Percentiles rank a stretch among this genome's conserved stretches.
Conservation (phyloP, 2,888 invertebrate species). For the Linnaemya vulpina region DNA sequence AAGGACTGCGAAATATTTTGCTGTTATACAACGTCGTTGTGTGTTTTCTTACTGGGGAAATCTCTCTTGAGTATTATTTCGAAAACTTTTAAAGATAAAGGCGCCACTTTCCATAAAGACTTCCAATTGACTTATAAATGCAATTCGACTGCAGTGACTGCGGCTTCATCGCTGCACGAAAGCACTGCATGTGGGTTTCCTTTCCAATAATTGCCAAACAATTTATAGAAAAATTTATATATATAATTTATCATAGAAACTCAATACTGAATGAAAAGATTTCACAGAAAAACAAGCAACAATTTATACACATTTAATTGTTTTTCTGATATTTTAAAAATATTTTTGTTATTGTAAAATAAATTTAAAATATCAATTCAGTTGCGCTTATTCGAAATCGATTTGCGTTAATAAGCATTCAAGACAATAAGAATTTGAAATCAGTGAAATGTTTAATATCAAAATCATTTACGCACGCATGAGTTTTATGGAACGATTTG, state of each 20-base stretch:
- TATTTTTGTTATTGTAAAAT: neutral
- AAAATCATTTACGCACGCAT: neutral
- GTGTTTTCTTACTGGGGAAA: too few relatives aligned
- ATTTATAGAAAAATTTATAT: slow-evolving; percentile 25
- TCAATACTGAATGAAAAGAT: slow-evolving; percentile 32
- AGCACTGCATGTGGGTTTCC: neutral
- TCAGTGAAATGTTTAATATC: slow-evolving; percentile 53
- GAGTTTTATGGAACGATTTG: slow-evolving; percentile 17
- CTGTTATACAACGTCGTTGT: too few relatives aligned
- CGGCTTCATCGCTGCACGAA: neutral
- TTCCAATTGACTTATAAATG: neutral
- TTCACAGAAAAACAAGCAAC: neutral
- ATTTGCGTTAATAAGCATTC: slow-evolving; percentile 42
- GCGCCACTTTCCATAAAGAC: too few relatives aligned
- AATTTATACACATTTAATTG: slow-evolving; percentile 11
- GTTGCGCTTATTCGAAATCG: slow-evolving; percentile 24
- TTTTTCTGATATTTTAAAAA: neutral
- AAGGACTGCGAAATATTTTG: too few relatives aligned
- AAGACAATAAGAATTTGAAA: slow-evolving; percentile 16
- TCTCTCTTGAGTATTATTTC: too few relatives aligned
- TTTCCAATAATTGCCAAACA: neutral
- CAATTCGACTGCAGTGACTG: neutral
- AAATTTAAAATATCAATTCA: neutral
- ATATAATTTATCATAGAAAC: slow-evolving; percentile 3
- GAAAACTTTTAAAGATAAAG: too few relatives aligned